phyloP scores from a whole-genome alignment of 1,140 invertebrate genomes.

The Papilio glaucus region DNA sequence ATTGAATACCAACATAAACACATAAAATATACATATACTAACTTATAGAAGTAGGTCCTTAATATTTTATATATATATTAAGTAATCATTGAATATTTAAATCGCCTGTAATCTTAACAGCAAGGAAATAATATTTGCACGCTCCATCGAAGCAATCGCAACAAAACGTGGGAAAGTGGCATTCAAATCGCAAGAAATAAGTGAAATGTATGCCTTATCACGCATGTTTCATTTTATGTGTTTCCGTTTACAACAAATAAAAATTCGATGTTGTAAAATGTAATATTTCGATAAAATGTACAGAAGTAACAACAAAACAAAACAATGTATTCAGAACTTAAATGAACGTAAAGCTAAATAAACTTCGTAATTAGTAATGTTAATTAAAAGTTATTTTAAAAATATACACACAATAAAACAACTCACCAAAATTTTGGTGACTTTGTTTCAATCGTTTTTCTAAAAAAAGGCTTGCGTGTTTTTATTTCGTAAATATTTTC shows the following conservation, averaged over 20 bases:
- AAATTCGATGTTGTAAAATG: not conserved
- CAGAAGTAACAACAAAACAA: too few species aligned
- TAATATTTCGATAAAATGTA: not conserved
- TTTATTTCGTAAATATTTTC: not conserved
- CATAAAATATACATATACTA: too few species aligned
- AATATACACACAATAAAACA: not conserved
- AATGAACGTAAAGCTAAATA: too few species aligned
- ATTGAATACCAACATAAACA: too few species aligned
- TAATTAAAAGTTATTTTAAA: not conserved
- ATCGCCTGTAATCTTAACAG: not conserved
- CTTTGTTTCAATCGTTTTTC: not conserved
- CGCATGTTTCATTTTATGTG: not conserved
- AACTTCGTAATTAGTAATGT: too few species aligned
- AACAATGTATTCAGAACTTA: too few species aligned
- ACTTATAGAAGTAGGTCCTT: too few species aligned
- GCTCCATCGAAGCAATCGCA: conserved; percentile 8
- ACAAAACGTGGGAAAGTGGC: conserved; percentile 28
- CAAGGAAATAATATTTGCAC: conserved; percentile 25
- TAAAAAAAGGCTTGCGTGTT: conserved; percentile 2
- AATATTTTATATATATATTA: not conserved
- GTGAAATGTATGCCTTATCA: conserved; percentile 30
- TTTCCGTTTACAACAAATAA: not conserved
- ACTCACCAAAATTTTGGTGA: conserved; percentile 18
- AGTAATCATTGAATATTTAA: not conserved
- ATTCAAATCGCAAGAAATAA: conserved; percentile 31